Evolutionary conservation across 2,888 invertebrate species (phyloP).

Genomic region (Biston betularia): DNA sequence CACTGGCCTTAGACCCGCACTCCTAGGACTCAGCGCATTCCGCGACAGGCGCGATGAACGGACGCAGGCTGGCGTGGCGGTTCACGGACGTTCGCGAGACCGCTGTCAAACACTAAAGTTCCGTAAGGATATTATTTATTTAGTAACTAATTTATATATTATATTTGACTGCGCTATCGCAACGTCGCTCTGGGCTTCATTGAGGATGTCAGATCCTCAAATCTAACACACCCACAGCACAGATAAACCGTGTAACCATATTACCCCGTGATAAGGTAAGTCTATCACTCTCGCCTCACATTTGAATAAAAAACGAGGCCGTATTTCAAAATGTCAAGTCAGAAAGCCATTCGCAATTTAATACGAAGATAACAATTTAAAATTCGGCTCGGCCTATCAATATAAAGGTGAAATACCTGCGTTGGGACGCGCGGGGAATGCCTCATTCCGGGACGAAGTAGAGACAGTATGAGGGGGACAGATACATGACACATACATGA

Average conservation of each 20-base stretch:
- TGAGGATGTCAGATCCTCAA: too few species aligned
- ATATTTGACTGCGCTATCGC: too few species aligned
- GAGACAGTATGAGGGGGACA: constrained; percentile 12
- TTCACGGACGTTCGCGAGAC: too few species aligned
- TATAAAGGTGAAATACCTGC: constrained; percentile 48
- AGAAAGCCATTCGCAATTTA: constrained; percentile 45
- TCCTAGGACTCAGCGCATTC: too few species aligned
- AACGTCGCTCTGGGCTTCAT: too few species aligned
- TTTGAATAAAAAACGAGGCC: constrained; percentile 32
- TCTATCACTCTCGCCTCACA: constrained; percentile 22
- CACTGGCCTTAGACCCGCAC: too few species aligned
- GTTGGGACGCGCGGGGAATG: constrained; percentile 41
- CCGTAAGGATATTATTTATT: too few species aligned
- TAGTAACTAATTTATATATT: too few species aligned
- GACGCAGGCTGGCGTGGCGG: too few species aligned
- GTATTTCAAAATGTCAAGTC: constrained; percentile 37
- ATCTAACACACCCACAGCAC: too few species aligned
- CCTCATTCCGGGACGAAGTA: constrained; percentile 31
- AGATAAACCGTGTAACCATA: background rate
- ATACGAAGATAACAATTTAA: constrained; percentile 48
- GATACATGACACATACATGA: background rate
- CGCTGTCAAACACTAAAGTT: too few species aligned
- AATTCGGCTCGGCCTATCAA: constrained; percentile 48
- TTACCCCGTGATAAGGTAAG: constrained; percentile 3
- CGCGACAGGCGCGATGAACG: too few species aligned